Conservation (phyloP, 2,888 invertebrate species). For the Latheticus oryzae region DNA sequence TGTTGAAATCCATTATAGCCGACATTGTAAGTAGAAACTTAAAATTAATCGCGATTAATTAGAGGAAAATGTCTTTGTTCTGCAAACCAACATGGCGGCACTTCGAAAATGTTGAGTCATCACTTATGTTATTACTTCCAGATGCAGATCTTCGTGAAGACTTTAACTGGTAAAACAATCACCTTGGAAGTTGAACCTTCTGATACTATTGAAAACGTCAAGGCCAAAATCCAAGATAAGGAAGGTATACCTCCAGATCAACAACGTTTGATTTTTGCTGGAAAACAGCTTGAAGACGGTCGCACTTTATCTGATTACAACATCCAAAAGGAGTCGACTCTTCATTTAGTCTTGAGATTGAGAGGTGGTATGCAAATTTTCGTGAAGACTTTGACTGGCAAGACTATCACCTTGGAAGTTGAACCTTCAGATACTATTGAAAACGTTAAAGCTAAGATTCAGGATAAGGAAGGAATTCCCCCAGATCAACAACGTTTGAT, state of each 20-base stretch:
- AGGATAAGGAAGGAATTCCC: constrained; percentile 90
- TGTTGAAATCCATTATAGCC: constrained; percentile 9
- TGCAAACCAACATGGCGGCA: constrained; percentile 25
- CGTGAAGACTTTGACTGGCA: constrained; percentile 91
- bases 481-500: constrained; percentile 90
- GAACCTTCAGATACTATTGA: constrained; percentile 93
- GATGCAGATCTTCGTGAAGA: constrained; percentile 69
- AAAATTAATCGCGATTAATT: too few relatives aligned
- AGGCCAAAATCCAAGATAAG: constrained; percentile 75
- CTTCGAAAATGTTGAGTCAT: too few relatives aligned
- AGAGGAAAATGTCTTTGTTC: constrained; percentile 10
- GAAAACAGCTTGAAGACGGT: constrained; percentile 84
- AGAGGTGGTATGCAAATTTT: constrained; percentile 80
- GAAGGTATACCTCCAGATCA: constrained; percentile 74
- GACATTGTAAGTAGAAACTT: neutral
- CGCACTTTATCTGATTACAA: constrained; percentile 70
- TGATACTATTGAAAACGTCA: constrained; percentile 94
- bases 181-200: constrained; percentile 75
- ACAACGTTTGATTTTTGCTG: constrained; percentile 86
- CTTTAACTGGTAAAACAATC: constrained; percentile 72
- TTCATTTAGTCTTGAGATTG: constrained; percentile 89
- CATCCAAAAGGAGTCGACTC: constrained; percentile 78
- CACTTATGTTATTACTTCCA: too few relatives aligned
- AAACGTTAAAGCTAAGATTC: constrained; percentile 93
- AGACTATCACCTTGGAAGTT: constrained; percentile 90